phyloP scores from a whole-genome alignment of 30 jellyfish, hydroid and myxozoan species.

The Chironex yamaguchii region DNA sequence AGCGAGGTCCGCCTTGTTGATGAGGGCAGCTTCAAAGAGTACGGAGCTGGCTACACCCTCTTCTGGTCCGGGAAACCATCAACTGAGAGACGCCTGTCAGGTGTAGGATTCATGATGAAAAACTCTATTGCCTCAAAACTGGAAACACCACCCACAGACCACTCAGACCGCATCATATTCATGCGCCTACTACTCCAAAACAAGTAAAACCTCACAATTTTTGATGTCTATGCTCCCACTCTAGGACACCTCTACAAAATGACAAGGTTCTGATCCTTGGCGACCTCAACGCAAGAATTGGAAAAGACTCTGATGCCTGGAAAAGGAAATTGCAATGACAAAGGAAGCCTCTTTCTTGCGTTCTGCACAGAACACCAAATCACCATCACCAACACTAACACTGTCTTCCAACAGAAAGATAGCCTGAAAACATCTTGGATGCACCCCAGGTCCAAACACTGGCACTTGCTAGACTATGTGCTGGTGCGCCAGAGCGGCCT shows the following conservation, averaged over 20 bases:
- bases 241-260: neutral
- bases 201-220: neutral
- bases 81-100: neutral
- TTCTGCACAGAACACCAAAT: neutral
- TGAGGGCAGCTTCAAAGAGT: neutral
- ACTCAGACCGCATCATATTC: neutral
- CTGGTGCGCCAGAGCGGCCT: neutral
- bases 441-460: conserved; percentile 50
- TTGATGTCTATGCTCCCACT: conserved; percentile 26
- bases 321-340: conserved; percentile 7
- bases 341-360: neutral
- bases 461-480: conserved; percentile 47
- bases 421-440: neutral
- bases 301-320: conserved; percentile 7
- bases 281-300: conserved; percentile 39
- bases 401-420: conserved; percentile 4
- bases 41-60: neutral
- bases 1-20: conserved; percentile 10
- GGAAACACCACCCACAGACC: neutral
- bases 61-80: conserved; percentile 7
- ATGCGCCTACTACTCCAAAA: neutral
- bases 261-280: conserved; percentile 17
- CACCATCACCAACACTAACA: conserved; percentile 26
- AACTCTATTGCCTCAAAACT: neutral
- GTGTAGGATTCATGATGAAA: neutral